A percentile compares a stretch with the other conserved stretches of the same genome.
Conservation (phyloP, 2,888 invertebrate species). For the Cinara cedri region DNA sequence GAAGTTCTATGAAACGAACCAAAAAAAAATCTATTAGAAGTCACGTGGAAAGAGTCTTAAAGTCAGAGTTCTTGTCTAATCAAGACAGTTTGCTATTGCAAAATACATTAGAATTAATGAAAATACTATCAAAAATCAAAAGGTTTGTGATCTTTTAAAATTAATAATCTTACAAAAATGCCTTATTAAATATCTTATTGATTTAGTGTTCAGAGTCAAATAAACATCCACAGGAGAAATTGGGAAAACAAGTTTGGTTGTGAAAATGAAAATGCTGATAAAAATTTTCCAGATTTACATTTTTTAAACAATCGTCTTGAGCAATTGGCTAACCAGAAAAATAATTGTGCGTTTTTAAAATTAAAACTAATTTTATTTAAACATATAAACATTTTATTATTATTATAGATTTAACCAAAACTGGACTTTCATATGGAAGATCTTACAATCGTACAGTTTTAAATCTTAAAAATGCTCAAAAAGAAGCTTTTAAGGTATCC, state of each 20-base stretch:
- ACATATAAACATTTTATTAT: background rate
- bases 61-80: constrained; percentile 38
- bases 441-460: constrained; percentile 42
- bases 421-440: constrained; percentile 45
- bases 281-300: constrained; percentile 5
- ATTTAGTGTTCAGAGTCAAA: constrained; percentile 39
- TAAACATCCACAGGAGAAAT: constrained; percentile 8
- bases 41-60: constrained; percentile 33
- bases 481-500: constrained; percentile 48
- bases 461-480: constrained; percentile 44
- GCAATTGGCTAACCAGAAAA: constrained; percentile 28
- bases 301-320: constrained; percentile 29
- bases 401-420: constrained; percentile 36
- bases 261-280: background rate
- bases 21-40: constrained; percentile 34
- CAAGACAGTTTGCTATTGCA: constrained; percentile 32
- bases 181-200: background rate
- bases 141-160: background rate
- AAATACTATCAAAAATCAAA: constrained; percentile 44
- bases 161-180: background rate
- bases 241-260: constrained; percentile 6
- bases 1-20: constrained; percentile 9
- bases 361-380: background rate
- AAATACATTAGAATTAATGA: constrained; percentile 48
- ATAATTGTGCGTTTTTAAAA: constrained; percentile 22